A percentile compares a stretch with the other conserved stretches of the same genome.
Conservation (phyloP, 2,888 invertebrate genomes). For the Lasioglossum morio region DNA sequence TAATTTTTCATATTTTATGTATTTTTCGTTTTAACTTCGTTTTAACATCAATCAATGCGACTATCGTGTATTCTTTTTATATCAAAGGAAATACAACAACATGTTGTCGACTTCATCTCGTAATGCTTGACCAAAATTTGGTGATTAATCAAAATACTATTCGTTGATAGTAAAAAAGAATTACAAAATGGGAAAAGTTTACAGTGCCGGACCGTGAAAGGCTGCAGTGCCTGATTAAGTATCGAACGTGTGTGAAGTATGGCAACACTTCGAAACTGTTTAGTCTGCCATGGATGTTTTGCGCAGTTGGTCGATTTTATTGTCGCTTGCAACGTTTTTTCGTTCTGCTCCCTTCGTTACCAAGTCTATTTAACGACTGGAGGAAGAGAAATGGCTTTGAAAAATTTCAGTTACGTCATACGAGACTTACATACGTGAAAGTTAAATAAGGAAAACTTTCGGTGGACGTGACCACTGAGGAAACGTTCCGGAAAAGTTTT, state of each 20-base stretch:
- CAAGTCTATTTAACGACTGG: background rate
- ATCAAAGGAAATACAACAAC: no score
- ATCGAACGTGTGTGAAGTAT: background rate
- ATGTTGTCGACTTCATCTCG: no score
- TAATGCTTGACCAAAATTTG: no score
- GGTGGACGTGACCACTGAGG: background rate
- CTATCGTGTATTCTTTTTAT: no score
- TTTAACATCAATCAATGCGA: no score
- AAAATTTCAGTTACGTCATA: slow-evolving; percentile 1
- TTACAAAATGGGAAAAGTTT: background rate
- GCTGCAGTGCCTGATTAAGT: background rate
- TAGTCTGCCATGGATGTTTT: background rate
- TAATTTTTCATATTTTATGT: no score
- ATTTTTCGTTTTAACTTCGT: no score
- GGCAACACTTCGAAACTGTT: background rate
- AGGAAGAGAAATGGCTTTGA: background rate
- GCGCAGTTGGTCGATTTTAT: background rate
- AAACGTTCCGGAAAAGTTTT: background rate
- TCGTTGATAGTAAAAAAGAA: no score
- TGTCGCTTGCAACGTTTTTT: background rate
- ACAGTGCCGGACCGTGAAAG: background rate
- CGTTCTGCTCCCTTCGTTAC: background rate
- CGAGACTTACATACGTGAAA: background rate
- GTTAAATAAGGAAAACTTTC: background rate
- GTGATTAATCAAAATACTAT: no score